Conservation (phyloP, 2,888 invertebrate genomes). For the Lasioglossum marginatum region DNA sequence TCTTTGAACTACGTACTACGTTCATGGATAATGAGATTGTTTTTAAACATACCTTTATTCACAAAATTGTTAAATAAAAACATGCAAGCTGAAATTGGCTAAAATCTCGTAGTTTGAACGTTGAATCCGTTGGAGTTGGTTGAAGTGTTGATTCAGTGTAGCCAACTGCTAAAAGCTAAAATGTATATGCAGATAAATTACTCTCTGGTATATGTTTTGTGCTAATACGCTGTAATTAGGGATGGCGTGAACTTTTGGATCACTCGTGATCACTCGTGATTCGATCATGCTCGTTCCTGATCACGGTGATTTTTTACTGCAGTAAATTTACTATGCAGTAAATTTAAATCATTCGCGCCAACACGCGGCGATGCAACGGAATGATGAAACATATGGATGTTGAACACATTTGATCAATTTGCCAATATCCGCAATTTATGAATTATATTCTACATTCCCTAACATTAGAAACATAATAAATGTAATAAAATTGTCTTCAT, state of each 20-base stretch:
- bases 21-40: background rate
- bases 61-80: slow-evolving; percentile 10
- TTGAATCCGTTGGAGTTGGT: slow-evolving; percentile 40
- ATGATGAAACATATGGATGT: background rate
- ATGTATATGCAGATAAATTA: no score
- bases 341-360: background rate
- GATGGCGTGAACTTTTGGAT: no score
- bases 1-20: background rate
- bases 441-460: background rate
- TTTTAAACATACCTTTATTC: background rate
- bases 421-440: background rate
- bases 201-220: no score
- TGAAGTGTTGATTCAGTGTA: slow-evolving; percentile 12
- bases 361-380: background rate
- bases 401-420: background rate
- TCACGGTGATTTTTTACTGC: no score
- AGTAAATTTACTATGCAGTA: no score
- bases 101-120: slow-evolving; percentile 8
- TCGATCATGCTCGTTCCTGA: no score
- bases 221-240: background rate
- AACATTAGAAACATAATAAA: slow-evolving; percentile 19
- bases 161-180: slow-evolving; percentile 18
- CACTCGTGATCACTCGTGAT: no score
- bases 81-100: background rate
- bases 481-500: background rate